Evolutionary conservation across 2,888 invertebrate species (phyloP).

Genomic region (Rosalia funebris): DNA sequence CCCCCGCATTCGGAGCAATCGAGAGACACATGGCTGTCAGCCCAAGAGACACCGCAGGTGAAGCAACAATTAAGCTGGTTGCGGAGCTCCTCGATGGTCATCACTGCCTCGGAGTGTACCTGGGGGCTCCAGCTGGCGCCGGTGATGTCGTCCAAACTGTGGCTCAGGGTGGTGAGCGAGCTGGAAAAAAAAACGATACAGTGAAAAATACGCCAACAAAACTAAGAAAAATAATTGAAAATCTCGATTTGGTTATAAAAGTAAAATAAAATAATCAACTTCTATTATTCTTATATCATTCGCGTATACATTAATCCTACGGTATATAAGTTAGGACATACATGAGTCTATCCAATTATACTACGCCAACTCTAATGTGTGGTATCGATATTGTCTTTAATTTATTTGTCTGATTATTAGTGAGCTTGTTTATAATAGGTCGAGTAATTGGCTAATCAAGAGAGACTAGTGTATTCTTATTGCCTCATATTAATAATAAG

Average conservation of each 20-base stretch:
- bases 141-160: constrained; percentile 61
- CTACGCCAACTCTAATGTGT: too few species aligned
- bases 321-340: too few species aligned
- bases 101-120: constrained; percentile 64
- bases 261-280: too few species aligned
- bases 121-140: constrained; percentile 51
- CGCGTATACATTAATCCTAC: too few species aligned
- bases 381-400: too few species aligned
- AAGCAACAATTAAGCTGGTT: constrained; percentile 79
- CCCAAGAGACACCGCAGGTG: constrained; percentile 84
- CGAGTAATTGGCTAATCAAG: too few species aligned
- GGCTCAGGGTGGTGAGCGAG: constrained; percentile 59
- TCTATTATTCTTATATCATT: too few species aligned
- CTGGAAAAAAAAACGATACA: constrained; percentile 45
- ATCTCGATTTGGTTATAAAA: not conserved
- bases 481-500: too few species aligned
- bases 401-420: too few species aligned
- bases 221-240: not conserved
- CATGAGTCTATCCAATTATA: too few species aligned
- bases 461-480: too few species aligned
- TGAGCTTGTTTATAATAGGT: too few species aligned
- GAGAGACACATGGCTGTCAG: constrained; percentile 78
- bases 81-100: constrained; percentile 77
- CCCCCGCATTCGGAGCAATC: constrained; percentile 85
- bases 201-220: not conserved